Evolutionary conservation across 2,888 invertebrate genomes (phyloP).

Genomic region (Athalia cordata): DNA sequence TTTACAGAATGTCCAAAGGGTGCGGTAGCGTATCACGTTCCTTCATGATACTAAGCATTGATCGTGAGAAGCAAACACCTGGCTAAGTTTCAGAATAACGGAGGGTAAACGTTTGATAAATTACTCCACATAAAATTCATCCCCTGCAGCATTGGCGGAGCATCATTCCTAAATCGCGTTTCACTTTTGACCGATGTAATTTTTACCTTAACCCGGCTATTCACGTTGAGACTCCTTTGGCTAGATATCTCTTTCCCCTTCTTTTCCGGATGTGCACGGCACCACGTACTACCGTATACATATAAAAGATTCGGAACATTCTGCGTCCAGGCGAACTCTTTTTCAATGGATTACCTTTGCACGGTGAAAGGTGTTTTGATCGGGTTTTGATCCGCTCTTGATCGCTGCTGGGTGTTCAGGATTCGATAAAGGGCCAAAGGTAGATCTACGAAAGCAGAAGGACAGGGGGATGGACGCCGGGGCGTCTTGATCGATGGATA

Average conservation of each 20-base stretch:
- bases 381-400: conserved; percentile 34
- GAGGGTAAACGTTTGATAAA: conserved; percentile 46
- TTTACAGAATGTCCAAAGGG: conserved; percentile 50
- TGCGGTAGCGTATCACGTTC: neutral
- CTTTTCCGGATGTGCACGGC: neutral
- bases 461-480: conserved; percentile 24
- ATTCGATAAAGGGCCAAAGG: conserved; percentile 3
- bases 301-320: neutral
- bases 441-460: neutral
- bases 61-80: conserved; percentile 47
- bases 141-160: neutral
- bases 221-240: neutral
- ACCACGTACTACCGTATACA: too few relatives aligned
- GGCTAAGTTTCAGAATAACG: conserved; percentile 13
- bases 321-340: conserved; percentile 22
- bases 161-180: neutral
- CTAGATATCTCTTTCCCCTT: neutral
- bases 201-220: neutral
- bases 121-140: conserved; percentile 37
- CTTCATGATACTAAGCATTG: conserved; percentile 8
- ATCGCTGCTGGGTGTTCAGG: conserved; percentile 39
- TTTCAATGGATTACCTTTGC: conserved; percentile 34
- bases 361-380: conserved; percentile 44
- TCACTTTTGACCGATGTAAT: neutral
- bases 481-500: conserved; percentile 32